Percentiles rank a stretch among this genome's conserved stretches.
Evolutionary conservation across 2,113 vertebrate genomes (phyloP).

Genomic region (Corythornis madagascariensis): DNA sequence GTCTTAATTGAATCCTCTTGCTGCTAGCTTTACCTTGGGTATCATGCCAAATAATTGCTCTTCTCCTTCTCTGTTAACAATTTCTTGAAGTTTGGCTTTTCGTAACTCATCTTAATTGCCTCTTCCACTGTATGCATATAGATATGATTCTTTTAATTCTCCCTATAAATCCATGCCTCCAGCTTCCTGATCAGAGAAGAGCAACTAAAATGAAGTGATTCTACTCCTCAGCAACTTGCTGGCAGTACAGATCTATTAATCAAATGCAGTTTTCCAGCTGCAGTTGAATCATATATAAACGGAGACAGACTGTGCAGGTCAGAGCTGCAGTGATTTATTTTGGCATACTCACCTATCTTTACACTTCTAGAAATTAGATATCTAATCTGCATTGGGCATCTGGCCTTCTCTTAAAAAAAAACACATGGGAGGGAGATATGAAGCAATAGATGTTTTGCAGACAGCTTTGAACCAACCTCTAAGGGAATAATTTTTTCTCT

Average conservation of each 20-base stretch:
- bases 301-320: slow-evolving; percentile 5
- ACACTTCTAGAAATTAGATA: not conserved
- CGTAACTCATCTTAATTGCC: not conserved
- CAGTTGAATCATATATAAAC: not conserved
- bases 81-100: slow-evolving; percentile 42
- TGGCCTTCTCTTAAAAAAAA: not conserved
- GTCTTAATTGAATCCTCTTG: slow-evolving; percentile 23
- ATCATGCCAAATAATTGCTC: slow-evolving; percentile 30
- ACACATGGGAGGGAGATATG: not conserved
- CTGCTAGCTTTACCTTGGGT: not conserved
- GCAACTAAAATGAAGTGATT: not conserved
- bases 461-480: not conserved
- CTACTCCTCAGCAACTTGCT: slow-evolving; percentile 2
- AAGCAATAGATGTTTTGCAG: not conserved
- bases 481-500: not conserved
- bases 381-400: not conserved
- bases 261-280: not conserved
- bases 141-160: slow-evolving; percentile 10
- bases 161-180: not conserved
- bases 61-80: slow-evolving; percentile 10
- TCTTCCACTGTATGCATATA: not conserved
- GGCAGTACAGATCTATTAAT: not conserved
- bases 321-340: slow-evolving; percentile 8
- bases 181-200: slow-evolving; percentile 2
- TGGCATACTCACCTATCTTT: not conserved